Conservation (phyloP, 2,797 vertebrate genomes). For the Peromyscus eremicus region DNA sequence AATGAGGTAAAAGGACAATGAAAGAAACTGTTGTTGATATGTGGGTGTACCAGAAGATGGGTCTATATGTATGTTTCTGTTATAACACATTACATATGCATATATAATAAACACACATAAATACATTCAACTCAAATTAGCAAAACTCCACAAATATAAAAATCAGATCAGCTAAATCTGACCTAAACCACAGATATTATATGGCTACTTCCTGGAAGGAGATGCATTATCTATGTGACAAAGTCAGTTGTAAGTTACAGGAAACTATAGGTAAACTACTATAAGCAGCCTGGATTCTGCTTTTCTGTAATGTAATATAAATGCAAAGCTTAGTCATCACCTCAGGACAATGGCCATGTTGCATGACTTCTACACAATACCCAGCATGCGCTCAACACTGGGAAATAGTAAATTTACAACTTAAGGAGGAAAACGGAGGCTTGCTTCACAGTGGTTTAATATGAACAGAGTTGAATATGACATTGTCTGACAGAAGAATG, state of each 20-base stretch:
- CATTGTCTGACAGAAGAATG: slow-evolving; percentile 85
- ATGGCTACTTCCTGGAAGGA: slow-evolving; percentile 62
- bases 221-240: slow-evolving; percentile 54
- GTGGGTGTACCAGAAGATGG: slow-evolving; percentile 21
- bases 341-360: slow-evolving; percentile 51
- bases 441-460: slow-evolving; percentile 91
- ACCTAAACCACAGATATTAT: slow-evolving; percentile 53
- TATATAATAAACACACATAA: not conserved
- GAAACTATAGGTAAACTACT: slow-evolving; percentile 28
- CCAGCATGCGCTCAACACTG: slow-evolving; percentile 59
- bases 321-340: slow-evolving; percentile 60
- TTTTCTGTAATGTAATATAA: slow-evolving; percentile 57
- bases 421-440: slow-evolving; percentile 75
- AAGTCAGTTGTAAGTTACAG: slow-evolving; percentile 48
- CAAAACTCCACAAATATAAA: slow-evolving; percentile 63
- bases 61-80: not conserved
- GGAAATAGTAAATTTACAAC: slow-evolving; percentile 74
- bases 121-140: slow-evolving; percentile 63
- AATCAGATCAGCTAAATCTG: slow-evolving; percentile 65
- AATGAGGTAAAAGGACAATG: slow-evolving; percentile 47
- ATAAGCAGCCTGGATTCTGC: not conserved
- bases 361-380: slow-evolving; percentile 58
- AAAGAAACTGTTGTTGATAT: slow-evolving; percentile 64
- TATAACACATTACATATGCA: slow-evolving; percentile 4
- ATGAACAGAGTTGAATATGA: slow-evolving; percentile 88